phyloP scores from a whole-genome alignment of 2,797 vertebrate genomes.

The Simalia tracyae region DNA sequence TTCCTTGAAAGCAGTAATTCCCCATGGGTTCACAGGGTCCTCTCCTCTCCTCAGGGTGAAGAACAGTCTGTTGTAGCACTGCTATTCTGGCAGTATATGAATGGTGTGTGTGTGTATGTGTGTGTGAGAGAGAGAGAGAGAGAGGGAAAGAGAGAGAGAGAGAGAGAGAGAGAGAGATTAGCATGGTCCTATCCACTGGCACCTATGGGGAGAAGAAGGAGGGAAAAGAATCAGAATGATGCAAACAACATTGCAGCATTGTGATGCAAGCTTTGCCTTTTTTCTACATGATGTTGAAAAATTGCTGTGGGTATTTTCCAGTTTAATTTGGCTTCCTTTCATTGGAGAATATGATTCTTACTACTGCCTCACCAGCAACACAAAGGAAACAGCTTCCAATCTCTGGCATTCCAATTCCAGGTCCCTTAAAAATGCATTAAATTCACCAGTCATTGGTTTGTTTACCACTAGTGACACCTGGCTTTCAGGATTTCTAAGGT shows the following conservation, averaged over 20 bases:
- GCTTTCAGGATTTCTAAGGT: slow-evolving; percentile 37
- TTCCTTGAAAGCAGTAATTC: no score
- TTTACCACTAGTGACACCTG: slow-evolving; percentile 1
- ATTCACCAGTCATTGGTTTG: slow-evolving; percentile 34
- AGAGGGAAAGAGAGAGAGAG: background rate
- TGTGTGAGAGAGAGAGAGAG: background rate
- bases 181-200: background rate
- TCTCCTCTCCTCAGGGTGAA: no score
- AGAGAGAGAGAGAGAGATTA: no score
- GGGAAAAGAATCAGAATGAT: background rate
- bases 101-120: no score
- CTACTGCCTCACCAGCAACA: background rate
- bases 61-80: no score
- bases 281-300: background rate
- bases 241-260: background rate
- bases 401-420: slow-evolving; percentile 5
- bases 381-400: background rate
- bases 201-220: background rate
- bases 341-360: background rate
- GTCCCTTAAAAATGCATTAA: background rate
- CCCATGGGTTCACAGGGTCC: no score
- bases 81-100: no score
- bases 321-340: background rate
- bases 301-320: background rate
- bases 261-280: background rate